phyloP scores from a whole-genome alignment of 2,113 vertebrate species.

The Diphyllodes magnificus region DNA sequence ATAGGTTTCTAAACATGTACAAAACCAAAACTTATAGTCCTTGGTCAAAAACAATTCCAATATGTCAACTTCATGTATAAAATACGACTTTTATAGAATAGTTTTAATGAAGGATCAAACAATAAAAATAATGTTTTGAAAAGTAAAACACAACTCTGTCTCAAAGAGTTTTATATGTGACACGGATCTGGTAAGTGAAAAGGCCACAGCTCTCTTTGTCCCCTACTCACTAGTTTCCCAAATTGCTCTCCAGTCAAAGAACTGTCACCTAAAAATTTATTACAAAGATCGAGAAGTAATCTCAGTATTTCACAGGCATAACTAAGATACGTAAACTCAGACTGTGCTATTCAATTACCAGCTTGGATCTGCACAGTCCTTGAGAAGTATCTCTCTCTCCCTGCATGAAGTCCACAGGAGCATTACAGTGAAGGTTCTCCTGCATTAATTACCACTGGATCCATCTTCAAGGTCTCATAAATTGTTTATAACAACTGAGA shows the following conservation, averaged over 20 bases:
- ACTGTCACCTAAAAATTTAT: neutral
- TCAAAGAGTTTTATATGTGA: neutral
- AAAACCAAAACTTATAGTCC: neutral
- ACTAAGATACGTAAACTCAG: neutral
- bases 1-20: neutral
- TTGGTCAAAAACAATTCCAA: neutral
- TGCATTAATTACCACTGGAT: neutral
- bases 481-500: neutral
- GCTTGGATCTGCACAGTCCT: neutral
- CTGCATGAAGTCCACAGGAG: neutral
- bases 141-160: neutral
- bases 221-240: neutral
- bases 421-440: neutral
- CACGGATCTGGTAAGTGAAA: neutral
- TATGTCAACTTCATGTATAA: neutral
- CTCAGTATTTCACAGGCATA: neutral
- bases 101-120: neutral
- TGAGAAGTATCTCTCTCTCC: neutral
- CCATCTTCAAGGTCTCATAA: neutral
- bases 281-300: neutral
- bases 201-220: neutral
- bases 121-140: neutral
- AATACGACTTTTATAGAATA: neutral
- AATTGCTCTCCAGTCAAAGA: neutral
- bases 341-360: neutral